Percentiles rank a stretch among this genome's conserved stretches.
Evolutionary conservation across 2,888 invertebrate species (phyloP).

Genomic region (Coenonympha arcania): DNA sequence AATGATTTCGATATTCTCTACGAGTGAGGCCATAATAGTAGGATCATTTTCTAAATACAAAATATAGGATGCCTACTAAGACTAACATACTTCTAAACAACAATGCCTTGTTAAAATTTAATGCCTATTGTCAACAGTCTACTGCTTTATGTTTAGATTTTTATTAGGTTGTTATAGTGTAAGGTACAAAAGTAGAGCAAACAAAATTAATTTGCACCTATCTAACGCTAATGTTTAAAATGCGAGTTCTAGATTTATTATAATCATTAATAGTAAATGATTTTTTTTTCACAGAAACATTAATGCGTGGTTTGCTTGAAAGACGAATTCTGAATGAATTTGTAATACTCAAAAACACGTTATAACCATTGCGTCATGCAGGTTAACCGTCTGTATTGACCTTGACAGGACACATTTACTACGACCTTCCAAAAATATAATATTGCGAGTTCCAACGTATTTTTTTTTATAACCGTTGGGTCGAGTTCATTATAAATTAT

Average conservation of each 20-base stretch:
- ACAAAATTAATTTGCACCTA: no score
- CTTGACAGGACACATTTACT: conserved; percentile 46
- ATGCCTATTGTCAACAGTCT: conserved; percentile 14
- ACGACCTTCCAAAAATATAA: conserved; percentile 23
- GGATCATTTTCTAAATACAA: neutral
- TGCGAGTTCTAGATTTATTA: no score
- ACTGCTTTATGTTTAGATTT: conserved; percentile 5
- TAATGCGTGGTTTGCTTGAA: conserved; percentile 6
- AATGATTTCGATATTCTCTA: neutral
- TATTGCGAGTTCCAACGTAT: conserved; percentile 11
- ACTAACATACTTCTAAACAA: conserved; percentile 10
- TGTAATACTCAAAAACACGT: conserved; percentile 54
- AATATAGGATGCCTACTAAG: neutral
- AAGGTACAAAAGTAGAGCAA: no score
- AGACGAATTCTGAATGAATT: conserved; percentile 54
- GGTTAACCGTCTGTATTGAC: conserved; percentile 51
- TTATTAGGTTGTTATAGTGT: neutral
- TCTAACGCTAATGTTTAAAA: no score
- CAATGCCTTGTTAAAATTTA: conserved; percentile 14
- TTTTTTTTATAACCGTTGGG: conserved; percentile 14
- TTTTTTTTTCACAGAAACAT: no score
- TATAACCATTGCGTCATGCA: conserved; percentile 59
- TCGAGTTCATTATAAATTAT: conserved; percentile 14
- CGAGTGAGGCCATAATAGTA: no score
- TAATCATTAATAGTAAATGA: no score